Base-by-base conservation (phyloP, 2,888 invertebrate genomes). In the Leptinotarsa tumamoca region DNA sequence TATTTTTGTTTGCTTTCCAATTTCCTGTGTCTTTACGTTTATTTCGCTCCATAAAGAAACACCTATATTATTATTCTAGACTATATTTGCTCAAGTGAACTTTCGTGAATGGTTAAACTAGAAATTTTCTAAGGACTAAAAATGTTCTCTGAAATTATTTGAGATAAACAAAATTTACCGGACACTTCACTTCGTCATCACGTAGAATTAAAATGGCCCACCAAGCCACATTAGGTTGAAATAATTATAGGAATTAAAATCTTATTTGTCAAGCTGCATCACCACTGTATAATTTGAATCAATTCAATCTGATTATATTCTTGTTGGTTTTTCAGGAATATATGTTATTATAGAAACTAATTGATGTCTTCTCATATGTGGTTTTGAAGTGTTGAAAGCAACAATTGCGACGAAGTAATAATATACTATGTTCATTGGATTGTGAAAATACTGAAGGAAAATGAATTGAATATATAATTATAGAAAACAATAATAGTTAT, bases 321-420 rank as follows among this genome's bases (percentile, higher is more conserved):
- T 33, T 63, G 63, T 63, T 63, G 17, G 43, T 33, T 63, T 63
- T 63, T 61, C 15, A 21, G 15, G 3, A 61, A 61, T 63, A 63
- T n/a, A 63, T 63, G 13, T 63, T 63, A 63, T 63, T 63, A 33
- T 63, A 63, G 17, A 33, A 18, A 33, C 10, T 63, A 63, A 63
- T 63, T 23, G 52, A 1, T 58, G 58, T 15, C 58, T 23, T 14
- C 58, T 23, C 14, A 21, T 18, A 58, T 21, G 18, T 58, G 21
- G 13, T 18, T 15, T 58, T 4, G 58, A 27, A 23, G 13, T 23
- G 58, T 58, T 58, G 58, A 23, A 58, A 58, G 58, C 23, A 21
- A 15, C 58, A 58, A 58, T 58, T 58, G 58, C 14, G 21, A 18
- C 10, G 18, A 21, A 23, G 14, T 58, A 58, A 58, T 58, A 23